Evolutionary conservation across 2,797 vertebrate genomes (phyloP).

Genomic region (Furcifer pardalis): DNA sequence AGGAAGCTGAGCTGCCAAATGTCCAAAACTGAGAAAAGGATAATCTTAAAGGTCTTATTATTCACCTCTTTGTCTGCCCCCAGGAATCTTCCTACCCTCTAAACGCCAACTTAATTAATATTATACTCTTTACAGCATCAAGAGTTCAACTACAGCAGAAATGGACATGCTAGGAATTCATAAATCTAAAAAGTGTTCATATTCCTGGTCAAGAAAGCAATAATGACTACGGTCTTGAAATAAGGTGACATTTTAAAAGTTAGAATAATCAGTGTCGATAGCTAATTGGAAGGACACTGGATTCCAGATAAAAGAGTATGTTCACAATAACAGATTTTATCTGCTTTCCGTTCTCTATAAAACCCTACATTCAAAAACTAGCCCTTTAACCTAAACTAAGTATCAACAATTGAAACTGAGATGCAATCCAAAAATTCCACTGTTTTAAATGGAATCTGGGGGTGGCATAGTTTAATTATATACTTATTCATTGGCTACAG

Average conservation of each 20-base stretch:
- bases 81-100: background rate
- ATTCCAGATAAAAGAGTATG: fast-evolving
- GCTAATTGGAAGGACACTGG: background rate
- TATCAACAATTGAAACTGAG: background rate
- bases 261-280: background rate
- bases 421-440: background rate
- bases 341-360: fast-evolving
- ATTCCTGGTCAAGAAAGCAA: fast-evolving
- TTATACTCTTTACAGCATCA: fast-evolving
- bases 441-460: background rate
- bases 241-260: background rate
- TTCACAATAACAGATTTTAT: background rate
- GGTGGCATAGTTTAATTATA: too few species aligned
- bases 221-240: background rate
- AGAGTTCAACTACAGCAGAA: background rate
- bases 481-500: too few species aligned
- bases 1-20: conserved; percentile 6
- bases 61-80: background rate
- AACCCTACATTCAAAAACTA: background rate
- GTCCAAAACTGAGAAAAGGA: background rate
- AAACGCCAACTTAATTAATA: background rate
- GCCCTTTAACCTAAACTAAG: background rate
- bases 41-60: background rate
- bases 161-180: conserved; percentile 8
- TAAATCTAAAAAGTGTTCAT: fast-evolving